Evolutionary conservation across 2,797 vertebrate genomes (phyloP), one percentile per base, ranked within the genome.

Genomic region (Setipinna tenuifilis): DNA sequence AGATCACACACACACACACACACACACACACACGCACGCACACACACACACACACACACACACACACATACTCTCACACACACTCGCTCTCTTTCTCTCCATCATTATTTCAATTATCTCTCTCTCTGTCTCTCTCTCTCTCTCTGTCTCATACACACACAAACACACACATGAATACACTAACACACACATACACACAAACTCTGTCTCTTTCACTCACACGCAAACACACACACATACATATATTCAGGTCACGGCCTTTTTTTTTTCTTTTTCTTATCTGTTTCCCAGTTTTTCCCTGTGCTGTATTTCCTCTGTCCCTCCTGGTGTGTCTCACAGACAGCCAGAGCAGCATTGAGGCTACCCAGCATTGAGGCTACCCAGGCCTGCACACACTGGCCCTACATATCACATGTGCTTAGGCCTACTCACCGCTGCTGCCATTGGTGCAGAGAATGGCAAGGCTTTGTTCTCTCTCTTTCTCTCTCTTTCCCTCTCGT

Each of bases 371-470:
- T n/a, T n/a, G n/a, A 90, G 88, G 87, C 23, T 65, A 65, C 84
- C 86, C 87, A 87, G 84, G 88, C 90, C 89, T 90, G 90, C 80
- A 91, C 93, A 92, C 86, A 88, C 90, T 90, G 84, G 87, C 88
- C 93, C 93, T 93, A 92, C 94, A 94, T 93, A 93, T 92, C 87
- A 92, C 90, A 93, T 88, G 88, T 86, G 83, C 75, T 54, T 87
- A 83, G 88, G 87, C 68, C 78, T 85, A 87, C 87, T 86, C 84
- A 85, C 10, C 87, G 35, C 35, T 85, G 83, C 81, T 89, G 88
- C 83, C 88, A 89, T 89, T 89, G 50, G 61, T 87, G 61, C 82
- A 61, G 87, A 71, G 86, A 82, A 65, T 61, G 84, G 87, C 87
- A 25, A 81, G 87, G 88, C 86, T 61, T 87, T 61, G 84, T 82